These are phyloP conservation scores for Platerodrilus igneus DNA, from an alignment of 2,888 invertebrate species.

Conservation along the genomic window DNA sequence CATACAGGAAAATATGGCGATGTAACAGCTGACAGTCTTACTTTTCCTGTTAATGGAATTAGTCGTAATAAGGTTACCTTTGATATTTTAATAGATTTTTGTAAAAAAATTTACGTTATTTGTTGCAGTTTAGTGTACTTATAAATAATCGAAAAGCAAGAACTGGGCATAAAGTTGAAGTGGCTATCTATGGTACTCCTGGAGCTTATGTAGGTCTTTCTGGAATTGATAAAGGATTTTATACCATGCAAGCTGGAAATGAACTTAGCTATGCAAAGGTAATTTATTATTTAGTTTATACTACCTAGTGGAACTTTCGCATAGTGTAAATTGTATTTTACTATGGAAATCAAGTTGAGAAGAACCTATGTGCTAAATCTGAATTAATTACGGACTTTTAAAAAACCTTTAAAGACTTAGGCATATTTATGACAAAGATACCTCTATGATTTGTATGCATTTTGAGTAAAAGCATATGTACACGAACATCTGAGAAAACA, in stretches of 20 bases:
- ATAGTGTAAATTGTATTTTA: too few relatives aligned
- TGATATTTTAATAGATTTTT: too few relatives aligned
- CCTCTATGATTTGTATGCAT: too few relatives aligned
- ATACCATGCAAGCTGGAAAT: conserved; percentile 90
- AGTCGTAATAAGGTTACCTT: conserved; percentile 80
- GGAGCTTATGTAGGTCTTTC: conserved; percentile 92
- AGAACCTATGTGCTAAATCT: too few relatives aligned
- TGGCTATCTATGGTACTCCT: conserved; percentile 89
- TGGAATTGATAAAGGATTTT: conserved; percentile 83
- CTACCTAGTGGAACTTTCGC: too few relatives aligned
- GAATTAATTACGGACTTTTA: too few relatives aligned
- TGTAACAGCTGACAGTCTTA: conserved; percentile 86
- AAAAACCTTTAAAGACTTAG: too few relatives aligned
- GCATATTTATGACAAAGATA: too few relatives aligned
- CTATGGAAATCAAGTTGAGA: too few relatives aligned
- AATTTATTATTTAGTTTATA: conserved; percentile 18
- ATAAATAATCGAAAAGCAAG: conserved; percentile 92
- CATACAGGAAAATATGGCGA: conserved; percentile 77
- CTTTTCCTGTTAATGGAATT: conserved; percentile 95
- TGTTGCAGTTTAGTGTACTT: conserved; percentile 67
- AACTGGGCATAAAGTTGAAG: conserved; percentile 88
- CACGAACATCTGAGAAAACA: too few relatives aligned
- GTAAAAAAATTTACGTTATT: conserved; percentile 13
- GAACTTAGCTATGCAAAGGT: conserved; percentile 83
- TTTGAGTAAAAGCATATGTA: too few relatives aligned